Evolutionary conservation across 2,888 invertebrate species (phyloP), one percentile per base, ranked within the genome.

Genomic region (Cinara cedri): DNA sequence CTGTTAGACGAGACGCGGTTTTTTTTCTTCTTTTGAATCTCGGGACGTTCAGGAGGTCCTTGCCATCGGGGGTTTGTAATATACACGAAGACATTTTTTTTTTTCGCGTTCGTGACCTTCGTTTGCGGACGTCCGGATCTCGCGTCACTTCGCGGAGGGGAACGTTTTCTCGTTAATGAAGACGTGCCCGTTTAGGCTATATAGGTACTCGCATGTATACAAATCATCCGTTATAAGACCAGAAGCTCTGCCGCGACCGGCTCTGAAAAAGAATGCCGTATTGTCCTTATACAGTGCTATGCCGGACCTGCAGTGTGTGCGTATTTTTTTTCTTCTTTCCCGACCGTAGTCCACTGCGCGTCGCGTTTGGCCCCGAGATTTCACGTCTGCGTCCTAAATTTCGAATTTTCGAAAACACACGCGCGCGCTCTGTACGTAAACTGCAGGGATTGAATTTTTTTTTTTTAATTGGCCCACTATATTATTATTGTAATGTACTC

Each of bases 81-180:
- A 34, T 6, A 34, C 6, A 34, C 34, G 6, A 3, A 6, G 34
- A 34, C 3, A 34, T 6, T 34, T n/a, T 19, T 26, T 46, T 46
- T 60, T 72, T 60, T 75, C 51, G 74, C 63, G 54, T 2, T 75
- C 74, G 54, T 65, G 74, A 75, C 74, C 74, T 75, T 65, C 74
- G 74, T 44, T 34, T n/a, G 74, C 74, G 63, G 74, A 65, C 65
- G 74, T 75, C 74, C 74, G 74, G 74, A 74, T 74, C 42, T 54
- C 13, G 54, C 54, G 60, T 10, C 63, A 57, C 16, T 11, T 1
- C 8, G n/a, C 24, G 60, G 21, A 19, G 21, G n/a, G n/a, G 19
- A 19, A 46, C 55, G 76, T 76, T 76, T 76, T 68, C 76, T 76
- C 66, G 76, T 76, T 76, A 76, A 68, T 68, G 76, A 75, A 76